Evolutionary conservation across 2,797 vertebrate genomes (phyloP).

Genomic region (Chiloscyllium punctatum): DNA sequence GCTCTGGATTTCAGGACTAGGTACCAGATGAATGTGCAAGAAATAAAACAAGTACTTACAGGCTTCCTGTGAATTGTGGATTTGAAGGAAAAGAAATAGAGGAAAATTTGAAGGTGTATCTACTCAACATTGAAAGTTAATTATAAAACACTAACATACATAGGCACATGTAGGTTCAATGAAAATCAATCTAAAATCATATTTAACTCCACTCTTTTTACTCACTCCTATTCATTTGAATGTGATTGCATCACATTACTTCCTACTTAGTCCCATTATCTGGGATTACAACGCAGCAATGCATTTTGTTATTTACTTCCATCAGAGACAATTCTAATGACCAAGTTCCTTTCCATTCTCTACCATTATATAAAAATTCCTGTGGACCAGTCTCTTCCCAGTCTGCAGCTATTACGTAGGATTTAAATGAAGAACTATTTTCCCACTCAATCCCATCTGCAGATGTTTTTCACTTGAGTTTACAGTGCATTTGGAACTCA

Average conservation of each 20-base stretch:
- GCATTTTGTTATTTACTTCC: background rate
- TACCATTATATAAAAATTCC: background rate
- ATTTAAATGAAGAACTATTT: background rate
- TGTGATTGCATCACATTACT: background rate
- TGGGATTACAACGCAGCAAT: background rate
- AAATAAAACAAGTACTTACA: slow-evolving; percentile 5
- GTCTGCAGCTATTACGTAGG: background rate
- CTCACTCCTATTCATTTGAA: background rate
- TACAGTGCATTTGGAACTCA: background rate
- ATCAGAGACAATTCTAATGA: background rate
- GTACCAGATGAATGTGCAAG: background rate
- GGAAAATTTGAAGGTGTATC: background rate
- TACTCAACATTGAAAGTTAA: background rate
- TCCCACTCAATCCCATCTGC: background rate
- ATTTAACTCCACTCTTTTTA: background rate
- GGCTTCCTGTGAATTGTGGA: background rate
- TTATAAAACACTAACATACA: background rate
- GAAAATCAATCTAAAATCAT: background rate
- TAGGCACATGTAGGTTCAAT: background rate
- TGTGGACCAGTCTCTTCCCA: background rate
- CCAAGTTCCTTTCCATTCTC: background rate
- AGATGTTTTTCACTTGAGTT: background rate
- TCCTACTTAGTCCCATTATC: background rate
- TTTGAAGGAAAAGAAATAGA: background rate
- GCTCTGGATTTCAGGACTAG: background rate